A percentile compares a stretch with the other conserved stretches of the same genome.
These are phyloP conservation scores for Actenoides lindsayi DNA, from an alignment of 2,113 vertebrate genomes.

Conservation along the genomic window DNA sequence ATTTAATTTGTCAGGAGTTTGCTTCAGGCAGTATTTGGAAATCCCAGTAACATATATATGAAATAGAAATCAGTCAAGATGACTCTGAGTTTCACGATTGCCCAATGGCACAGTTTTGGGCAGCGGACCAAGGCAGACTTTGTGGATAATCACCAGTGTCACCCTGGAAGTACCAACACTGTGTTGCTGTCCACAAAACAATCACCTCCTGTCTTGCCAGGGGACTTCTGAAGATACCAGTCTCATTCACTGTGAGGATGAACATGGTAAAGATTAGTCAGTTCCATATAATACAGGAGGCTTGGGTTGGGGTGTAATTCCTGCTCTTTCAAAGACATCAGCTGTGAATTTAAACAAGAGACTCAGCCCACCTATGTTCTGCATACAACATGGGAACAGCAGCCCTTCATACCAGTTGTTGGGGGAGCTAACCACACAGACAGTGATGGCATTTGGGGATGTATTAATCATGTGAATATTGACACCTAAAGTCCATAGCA, in stretches of 20 bases:
- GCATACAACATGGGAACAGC: background rate
- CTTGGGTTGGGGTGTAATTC: background rate
- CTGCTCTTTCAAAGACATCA: background rate
- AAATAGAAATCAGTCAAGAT: background rate
- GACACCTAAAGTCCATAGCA: background rate
- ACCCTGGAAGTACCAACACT: background rate
- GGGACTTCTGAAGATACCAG: background rate
- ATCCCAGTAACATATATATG: background rate
- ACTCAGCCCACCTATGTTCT: background rate
- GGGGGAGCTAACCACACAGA: background rate
- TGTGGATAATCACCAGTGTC: background rate
- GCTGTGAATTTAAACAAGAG: background rate
- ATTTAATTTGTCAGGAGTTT: background rate
- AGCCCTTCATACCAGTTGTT: background rate
- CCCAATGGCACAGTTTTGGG: background rate
- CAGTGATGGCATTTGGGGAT: rapidly evolving
- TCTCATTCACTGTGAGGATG: background rate
- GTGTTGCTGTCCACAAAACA: background rate
- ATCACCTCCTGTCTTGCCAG: background rate
- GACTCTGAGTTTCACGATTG: background rate
- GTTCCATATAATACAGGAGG: background rate
- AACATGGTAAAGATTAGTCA: background rate
- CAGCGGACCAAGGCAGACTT: background rate
- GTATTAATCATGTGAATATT: background rate
- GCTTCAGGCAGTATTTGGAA: background rate